Evolutionary conservation across 2,113 vertebrate genomes (phyloP).

Genomic region (Sphaerodactylus townsendi): DNA sequence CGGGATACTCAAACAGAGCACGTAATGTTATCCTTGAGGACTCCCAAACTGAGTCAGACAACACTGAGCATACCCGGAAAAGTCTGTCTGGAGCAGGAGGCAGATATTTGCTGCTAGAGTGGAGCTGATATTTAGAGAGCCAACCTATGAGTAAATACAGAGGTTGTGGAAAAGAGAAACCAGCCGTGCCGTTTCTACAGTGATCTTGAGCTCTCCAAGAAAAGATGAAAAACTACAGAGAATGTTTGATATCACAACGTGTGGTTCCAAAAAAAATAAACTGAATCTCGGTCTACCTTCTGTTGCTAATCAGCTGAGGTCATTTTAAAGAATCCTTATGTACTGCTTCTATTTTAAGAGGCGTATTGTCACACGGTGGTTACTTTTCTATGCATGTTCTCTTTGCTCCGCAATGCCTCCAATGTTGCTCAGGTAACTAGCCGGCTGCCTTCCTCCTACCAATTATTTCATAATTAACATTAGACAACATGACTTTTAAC

Average conservation of each 20-base stretch:
- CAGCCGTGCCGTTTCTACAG: background rate
- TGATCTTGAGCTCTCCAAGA: background rate
- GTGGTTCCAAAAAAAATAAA: background rate
- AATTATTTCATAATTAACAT: background rate
- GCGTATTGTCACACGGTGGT: background rate
- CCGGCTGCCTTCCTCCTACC: background rate
- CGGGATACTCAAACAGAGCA: background rate
- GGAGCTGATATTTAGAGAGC: background rate
- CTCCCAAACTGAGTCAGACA: background rate
- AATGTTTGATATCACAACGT: background rate
- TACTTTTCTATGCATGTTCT: background rate
- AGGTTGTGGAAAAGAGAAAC: background rate
- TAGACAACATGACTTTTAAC: background rate
- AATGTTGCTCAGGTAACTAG: background rate
- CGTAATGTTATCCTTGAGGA: background rate
- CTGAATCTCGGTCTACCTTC: background rate
- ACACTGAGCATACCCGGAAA: background rate
- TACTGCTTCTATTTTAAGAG: background rate
- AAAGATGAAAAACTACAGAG: background rate
- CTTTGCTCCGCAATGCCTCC: background rate
- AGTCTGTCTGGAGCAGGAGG: background rate
- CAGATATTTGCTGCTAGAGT: no score
- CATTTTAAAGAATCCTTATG: background rate
- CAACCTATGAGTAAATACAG: background rate
- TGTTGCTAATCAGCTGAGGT: background rate